Evolutionary conservation across 37 sponge, comb jelly and placozoan genomes (phyloP), one percentile per base, ranked within the genome.

Genomic region (Chondrosia reniformis): DNA sequence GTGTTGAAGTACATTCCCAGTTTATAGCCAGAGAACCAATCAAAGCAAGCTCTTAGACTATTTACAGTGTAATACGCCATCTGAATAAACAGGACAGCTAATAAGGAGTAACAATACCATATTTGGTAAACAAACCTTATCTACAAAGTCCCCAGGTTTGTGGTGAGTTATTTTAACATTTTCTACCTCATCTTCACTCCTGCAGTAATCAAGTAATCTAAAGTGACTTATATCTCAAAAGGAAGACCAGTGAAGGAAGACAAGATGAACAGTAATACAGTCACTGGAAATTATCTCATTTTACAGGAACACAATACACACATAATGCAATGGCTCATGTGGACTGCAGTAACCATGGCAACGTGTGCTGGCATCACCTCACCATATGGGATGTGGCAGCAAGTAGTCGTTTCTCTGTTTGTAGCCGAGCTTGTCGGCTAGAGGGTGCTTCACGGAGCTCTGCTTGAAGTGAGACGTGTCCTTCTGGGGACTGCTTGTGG

Each of bases 341-440:
- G 10, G 52, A 49, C 15, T 10, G 52, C 52, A 49, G 10, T 49
- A 15, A 49, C 10, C 10, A 49, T 15, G 15, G 15, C 15, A 49
- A 15, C 52, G 15, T 49, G 15, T 49, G 15, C 15, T 10, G 15
- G 15, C 52, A 49, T 15, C 52, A 10, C 10, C 52, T 49, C 52
- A 84, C 93, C 93, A 92, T 58, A 92, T 85, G 33, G 93, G 93
- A 59, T 92, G 93, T 9, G 93, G 89, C 4, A 92, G 73, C 13
- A 76, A 74, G 84, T 92, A 92, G 45, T 42, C 54, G 27, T 80
- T 44, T 27, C 57, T 56, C 3, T 42, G 67, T 7, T 25, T 30
- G 5, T 45, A 22, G 7, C 46, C 71, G n/a, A 75, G 46, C 55
- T 79, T 55, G 17, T 80, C 79, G 32, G 81, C 57, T 24, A 84